These are phyloP conservation scores for Zhuqinia jingwanae DNA, from an alignment of 2,888 invertebrate species.

Conservation along the genomic window DNA sequence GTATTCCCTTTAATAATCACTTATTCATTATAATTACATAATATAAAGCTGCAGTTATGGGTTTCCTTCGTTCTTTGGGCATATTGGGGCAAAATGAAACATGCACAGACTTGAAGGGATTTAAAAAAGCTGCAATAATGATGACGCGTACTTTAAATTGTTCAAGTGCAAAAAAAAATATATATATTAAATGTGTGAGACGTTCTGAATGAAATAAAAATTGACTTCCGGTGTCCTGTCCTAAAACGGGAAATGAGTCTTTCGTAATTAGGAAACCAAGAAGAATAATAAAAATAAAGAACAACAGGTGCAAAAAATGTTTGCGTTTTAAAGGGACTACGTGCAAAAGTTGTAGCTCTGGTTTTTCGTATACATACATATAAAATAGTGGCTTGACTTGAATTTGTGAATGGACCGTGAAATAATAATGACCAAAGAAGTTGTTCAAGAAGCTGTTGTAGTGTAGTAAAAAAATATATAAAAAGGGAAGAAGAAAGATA, in stretches of 20 bases:
- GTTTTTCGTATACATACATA: no score
- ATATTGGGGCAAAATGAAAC: neutral
- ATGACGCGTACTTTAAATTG: neutral
- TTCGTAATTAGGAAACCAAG: conserved; percentile 37
- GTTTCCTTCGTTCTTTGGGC: neutral
- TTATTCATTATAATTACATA: no score
- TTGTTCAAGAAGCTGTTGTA: neutral
- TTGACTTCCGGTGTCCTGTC: conserved; percentile 40
- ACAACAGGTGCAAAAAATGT: conserved; percentile 59
- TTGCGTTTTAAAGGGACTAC: conserved; percentile 43
- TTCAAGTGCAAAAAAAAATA: neutral
- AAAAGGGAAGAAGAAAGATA: conserved; percentile 28
- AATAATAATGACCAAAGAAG: conserved; percentile 53
- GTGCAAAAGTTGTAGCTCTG: neutral
- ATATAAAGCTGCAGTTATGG: neutral
- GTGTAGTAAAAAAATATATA: conserved; percentile 23
- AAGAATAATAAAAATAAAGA: conserved; percentile 30
- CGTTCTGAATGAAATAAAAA: neutral
- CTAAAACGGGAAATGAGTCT: conserved; percentile 32
- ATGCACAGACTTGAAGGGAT: neutral
- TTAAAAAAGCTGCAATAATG: neutral
- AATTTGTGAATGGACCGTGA: conserved; percentile 72
- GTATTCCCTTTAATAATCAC: conserved; percentile 5
- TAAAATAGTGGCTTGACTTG: conserved; percentile 9
- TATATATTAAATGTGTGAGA: neutral